Evolutionary conservation across 2,888 invertebrate genomes (phyloP), one percentile per base, ranked within the genome.

Genomic region (Limnephilus lunatus): DNA sequence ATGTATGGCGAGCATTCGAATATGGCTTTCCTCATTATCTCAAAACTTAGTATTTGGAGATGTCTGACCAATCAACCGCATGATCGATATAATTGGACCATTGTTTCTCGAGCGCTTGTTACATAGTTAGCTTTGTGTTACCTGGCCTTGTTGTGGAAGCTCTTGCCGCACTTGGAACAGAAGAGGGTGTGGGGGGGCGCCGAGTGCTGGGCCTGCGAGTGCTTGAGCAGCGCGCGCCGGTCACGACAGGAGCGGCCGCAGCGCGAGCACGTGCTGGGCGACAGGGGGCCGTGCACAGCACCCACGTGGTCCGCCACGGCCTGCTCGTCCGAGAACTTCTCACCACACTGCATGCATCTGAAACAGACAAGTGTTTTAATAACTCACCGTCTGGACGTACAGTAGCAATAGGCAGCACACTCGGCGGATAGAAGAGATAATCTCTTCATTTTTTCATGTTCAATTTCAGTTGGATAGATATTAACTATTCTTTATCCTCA

Each of bases 221-320:
- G 97, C 94, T 97, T 97, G 93, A 97, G 95, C 86, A 97, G 95
- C 19, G 97, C 97, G 92, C 97, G 96, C 19, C 97, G 96, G 94
- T 97, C 97, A 94, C 97, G 97, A 94, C 97, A 97, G 85, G 97
- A 96, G 94, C 97, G 97, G 15, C 97, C 97, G 94, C 97, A 97
- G 81, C 97, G 95, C 94, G 96, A 96, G 94, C 97, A 97, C 0
- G 97, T 97, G 94, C 97, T 97, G n/a, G 96, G 96, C 1, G 97
- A 97, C 92, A 97, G 96, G 94, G 96, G 96, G 92, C 96, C 96
- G 94, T 97, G 97, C 93, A 96, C 96, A 48, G 96, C 95, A 90
- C 96, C 95, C 14, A 97, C 96, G 94, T 97, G 97, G 19, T 96
- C 96, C 31, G 97, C 97, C 1, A 97, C 96, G 48, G 96, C 96